phyloP scores from a whole-genome alignment of 2,888 invertebrate species.

The Parelbella ahira region DNA sequence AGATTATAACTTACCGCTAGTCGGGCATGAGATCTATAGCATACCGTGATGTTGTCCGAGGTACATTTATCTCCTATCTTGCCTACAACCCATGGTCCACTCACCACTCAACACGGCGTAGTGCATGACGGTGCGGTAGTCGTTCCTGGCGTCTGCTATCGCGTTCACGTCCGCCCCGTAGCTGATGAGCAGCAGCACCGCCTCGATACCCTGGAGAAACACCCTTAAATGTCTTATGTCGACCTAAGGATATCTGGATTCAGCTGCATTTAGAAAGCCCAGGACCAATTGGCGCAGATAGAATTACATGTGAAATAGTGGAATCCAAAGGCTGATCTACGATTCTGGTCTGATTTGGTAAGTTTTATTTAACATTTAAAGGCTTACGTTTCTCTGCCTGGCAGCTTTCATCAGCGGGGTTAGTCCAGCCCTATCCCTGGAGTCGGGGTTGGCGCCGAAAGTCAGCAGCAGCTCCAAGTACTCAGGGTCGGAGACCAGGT shows the following conservation, averaged over 20 bases:
- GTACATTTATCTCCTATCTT: too few relatives aligned
- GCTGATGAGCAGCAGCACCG: conserved; percentile 87
- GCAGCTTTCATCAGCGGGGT: conserved; percentile 96
- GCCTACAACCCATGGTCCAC: too few relatives aligned
- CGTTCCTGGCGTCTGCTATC: conserved; percentile 91
- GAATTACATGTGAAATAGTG: too few relatives aligned
- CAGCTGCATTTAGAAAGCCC: too few relatives aligned
- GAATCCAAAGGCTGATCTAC: too few relatives aligned
- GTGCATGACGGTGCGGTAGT: conserved; percentile 92
- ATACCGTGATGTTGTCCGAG: too few relatives aligned
- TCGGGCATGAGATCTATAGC: too few relatives aligned
- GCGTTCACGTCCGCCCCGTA: conserved; percentile 93
- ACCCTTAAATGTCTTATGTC: too few relatives aligned
- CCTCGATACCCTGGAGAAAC: conserved; percentile 85
- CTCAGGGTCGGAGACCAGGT: conserved; percentile 90
- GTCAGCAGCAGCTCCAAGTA: conserved; percentile 90
- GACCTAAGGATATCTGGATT: too few relatives aligned
- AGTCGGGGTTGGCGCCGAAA: conserved; percentile 94
- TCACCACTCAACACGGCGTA: conserved; percentile 91
- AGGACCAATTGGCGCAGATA: too few relatives aligned
- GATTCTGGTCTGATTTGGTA: too few relatives aligned
- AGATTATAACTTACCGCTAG: too few relatives aligned
- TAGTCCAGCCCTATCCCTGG: conserved; percentile 90
- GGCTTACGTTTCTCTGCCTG: conserved; percentile 84
- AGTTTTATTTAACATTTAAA: background rate